Evolutionary conservation across 1,140 invertebrate genomes (phyloP).

Genomic region (Drosophila hydei): DNA sequence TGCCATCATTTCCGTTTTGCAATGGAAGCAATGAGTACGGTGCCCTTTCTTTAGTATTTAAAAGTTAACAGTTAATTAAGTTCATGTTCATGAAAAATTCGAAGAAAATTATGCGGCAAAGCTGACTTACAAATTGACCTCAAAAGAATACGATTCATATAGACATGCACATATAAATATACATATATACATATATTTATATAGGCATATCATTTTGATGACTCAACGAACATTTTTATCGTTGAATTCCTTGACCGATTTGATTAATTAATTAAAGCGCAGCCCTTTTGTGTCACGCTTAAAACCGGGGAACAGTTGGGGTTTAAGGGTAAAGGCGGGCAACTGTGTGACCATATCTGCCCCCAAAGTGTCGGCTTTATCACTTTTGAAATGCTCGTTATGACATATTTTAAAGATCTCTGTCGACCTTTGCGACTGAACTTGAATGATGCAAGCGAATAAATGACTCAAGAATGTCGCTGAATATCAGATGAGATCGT

Average conservation of each 20-base stretch:
- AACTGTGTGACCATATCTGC: neutral
- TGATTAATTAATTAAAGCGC: conserved; percentile 79
- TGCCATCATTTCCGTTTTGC: conserved; percentile 63
- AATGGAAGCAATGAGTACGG: neutral
- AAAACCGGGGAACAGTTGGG: neutral
- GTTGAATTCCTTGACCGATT: conserved; percentile 71
- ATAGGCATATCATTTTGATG: conserved; percentile 6
- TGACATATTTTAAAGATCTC: conserved; percentile 59
- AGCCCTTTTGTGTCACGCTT: conserved; percentile 62
- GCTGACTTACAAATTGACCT: conserved; percentile 64
- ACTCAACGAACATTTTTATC: conserved; percentile 21
- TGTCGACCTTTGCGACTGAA: conserved; percentile 62
- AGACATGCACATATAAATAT: neutral
- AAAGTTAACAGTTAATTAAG: conserved; percentile 69
- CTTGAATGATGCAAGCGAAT: conserved; percentile 73
- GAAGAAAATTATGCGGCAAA: conserved; percentile 54
- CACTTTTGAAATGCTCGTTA: conserved; percentile 54
- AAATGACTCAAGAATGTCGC: conserved; percentile 35
- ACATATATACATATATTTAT: neutral
- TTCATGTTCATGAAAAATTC: conserved; percentile 68
- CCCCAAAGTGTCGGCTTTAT: conserved; percentile 64
- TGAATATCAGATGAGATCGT: neutral
- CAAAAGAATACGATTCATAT: conserved; percentile 19
- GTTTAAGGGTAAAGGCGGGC: neutral
- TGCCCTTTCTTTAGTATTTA: conserved; percentile 31